Base-by-base conservation (phyloP, 1,140 invertebrate genomes). In the Temnothorax nylanderi region DNA sequence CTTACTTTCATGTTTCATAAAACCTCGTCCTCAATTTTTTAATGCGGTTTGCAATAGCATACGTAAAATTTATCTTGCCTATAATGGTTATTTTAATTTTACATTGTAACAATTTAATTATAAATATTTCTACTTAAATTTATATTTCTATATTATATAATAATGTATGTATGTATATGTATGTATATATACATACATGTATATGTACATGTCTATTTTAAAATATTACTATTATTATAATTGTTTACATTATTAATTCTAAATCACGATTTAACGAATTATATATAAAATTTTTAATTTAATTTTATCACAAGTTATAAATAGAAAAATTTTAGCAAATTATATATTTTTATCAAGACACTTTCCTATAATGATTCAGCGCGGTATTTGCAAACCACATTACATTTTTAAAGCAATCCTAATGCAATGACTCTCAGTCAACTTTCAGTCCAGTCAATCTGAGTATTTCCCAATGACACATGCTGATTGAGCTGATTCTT, bases 1-100 rank as follows among this genome's bases (percentile, higher is more conserved):
- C 32, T 75, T 56, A 56, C 72, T 75, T 74, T 77, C 37, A 77
- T 77, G 2, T 77, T 77, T 62, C 37, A 32, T 58, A 26, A 44
- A 76, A 76, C 37, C 37, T 77, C 21, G n/a, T 77, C 18, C 49
- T 44, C 37, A 13, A 62, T 60, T 77, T 44, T 62, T 77, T 77
- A 47, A 77, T 44, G 21, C 37, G 37, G 18, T 75, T 56, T 3
- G 49, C 32, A 34, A 74, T 74, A 13, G 6, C 18, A 62, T 37
- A 44, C 10, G 3, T 62, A 62, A 77, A 62, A 47, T 60, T 76
- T 34, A 11, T 21, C 7, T 67, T 67, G n/a, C 11, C 5, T 44
- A 44, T 67, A 21, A 16, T 7, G 6, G 18, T 62, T 62, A 34
- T 18, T 56, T 56, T 56, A 56, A 47, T 69, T 47, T 47, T 69